Base-by-base conservation (phyloP, 1,140 invertebrate genomes). In the Campodea augens region DNA sequence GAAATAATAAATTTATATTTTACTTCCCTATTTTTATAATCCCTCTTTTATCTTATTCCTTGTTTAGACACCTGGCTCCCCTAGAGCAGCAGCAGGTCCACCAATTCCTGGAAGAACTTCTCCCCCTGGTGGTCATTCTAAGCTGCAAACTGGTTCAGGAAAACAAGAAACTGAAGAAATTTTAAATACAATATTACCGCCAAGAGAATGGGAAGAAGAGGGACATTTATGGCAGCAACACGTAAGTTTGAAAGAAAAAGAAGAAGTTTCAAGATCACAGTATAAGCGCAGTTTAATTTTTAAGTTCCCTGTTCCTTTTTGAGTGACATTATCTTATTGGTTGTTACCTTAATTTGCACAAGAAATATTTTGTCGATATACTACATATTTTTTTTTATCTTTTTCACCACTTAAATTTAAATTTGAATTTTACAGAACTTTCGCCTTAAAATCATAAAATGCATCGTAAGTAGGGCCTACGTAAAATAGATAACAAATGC, bases 131-230 rank as follows among this genome's bases (percentile, higher is more conserved):
- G 37, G 49, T 1, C 49, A 49, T 18, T 53, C 52, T 25, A 51
- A 53, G 27, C 46, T 51, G 10, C 49, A 55, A 41, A 51, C 32
- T 24, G 41, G 47, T 43, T 40, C 52, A 10, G 21, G 46, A 13
- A 57, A 53, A 45, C 55, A 54, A 41, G 83, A 88, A 62, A 82
- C 81, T n/a, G 76, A 86, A 58, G 90, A 96, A 63, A 88, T 97
- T 52, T 65, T 98, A 5, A 91, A 97, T 66, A 79, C 80, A n/a
- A 95, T 97, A 60, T 62, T 97, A 47, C 91, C 91, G 12, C 91
- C 92, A 13, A 84, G 81, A 65, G 82, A 93, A 66, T 95, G 87
- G 85, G 83, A 89, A 59, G 82, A 92, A 60, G 78, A 85, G 54
- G 82, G 81, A 1, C 78, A 86, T 55, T 67, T 80, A 53, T 88